A percentile compares a stretch with the other conserved stretches of the same genome.
Evolutionary conservation across 2,888 invertebrate genomes (phyloP).

Genomic region (Fragum fragum): DNA sequence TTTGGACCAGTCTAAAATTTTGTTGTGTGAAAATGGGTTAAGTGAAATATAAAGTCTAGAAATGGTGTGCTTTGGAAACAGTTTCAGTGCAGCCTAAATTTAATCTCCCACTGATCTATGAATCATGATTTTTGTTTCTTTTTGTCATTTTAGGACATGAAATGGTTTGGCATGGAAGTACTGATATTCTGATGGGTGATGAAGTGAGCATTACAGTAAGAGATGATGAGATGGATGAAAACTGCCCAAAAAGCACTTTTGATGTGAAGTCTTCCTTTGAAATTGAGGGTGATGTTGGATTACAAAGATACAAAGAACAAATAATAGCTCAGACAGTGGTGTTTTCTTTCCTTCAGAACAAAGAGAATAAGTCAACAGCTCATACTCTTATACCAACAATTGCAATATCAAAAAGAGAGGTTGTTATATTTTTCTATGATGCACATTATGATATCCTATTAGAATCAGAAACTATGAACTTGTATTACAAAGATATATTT

Average conservation of each 20-base stretch:
- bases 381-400: not conserved
- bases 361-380: not conserved
- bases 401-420: conserved; percentile 8
- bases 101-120: no score
- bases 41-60: no score
- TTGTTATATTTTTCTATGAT: not conserved
- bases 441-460: not conserved
- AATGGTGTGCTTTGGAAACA: no score
- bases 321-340: not conserved
- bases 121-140: no score
- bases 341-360: not conserved
- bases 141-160: conserved; percentile 1
- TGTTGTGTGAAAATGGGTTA: no score
- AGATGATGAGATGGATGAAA: not conserved
- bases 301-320: not conserved
- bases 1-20: no score
- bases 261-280: no score
- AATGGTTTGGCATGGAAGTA: conserved; percentile 11
- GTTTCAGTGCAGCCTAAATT: no score
- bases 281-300: not conserved
- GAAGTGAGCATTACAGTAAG: not conserved
- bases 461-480: not conserved
- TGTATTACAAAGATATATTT: not conserved
- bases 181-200: conserved; percentile 1
- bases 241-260: not conserved